These are phyloP conservation scores for Lamellibrachia luymesi DNA, from an alignment of 1,140 invertebrate genomes.

Conservation along the genomic window DNA sequence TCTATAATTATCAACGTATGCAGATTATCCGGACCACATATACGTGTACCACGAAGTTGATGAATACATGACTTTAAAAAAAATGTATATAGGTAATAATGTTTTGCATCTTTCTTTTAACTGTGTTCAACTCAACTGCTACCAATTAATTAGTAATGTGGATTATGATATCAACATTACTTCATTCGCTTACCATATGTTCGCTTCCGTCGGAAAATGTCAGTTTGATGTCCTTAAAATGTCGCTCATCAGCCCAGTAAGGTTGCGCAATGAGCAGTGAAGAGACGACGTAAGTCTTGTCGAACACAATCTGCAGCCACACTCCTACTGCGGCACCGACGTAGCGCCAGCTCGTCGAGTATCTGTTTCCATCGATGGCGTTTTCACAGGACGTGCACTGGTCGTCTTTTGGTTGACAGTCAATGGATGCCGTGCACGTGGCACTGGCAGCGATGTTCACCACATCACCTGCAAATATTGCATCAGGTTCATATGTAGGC, in stretches of 20 bases:
- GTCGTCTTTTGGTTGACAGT: not conserved
- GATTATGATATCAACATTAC: no score
- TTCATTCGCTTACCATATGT: not conserved
- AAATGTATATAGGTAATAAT: no score
- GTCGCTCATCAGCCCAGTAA: not conserved
- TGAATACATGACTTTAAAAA: no score
- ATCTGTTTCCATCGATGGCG: not conserved
- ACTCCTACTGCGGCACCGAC: no score
- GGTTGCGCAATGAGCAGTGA: not conserved
- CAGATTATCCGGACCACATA: no score
- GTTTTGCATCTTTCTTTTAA: no score
- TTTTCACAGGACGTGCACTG: not conserved
- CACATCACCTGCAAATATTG: not conserved
- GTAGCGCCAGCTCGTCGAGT: not conserved
- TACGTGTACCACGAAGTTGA: no score
- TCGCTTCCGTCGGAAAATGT: not conserved
- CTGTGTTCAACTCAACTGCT: no score
- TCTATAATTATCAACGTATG: no score
- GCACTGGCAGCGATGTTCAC: not conserved
- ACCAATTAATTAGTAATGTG: no score
- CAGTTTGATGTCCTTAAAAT: not conserved
- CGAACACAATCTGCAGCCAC: not conserved
- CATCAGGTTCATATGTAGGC: not conserved
- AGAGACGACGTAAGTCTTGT: not conserved
- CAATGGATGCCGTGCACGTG: not conserved